Base-by-base conservation (phyloP, 1,140 invertebrate genomes). In the Heliconius melpomene region DNA sequence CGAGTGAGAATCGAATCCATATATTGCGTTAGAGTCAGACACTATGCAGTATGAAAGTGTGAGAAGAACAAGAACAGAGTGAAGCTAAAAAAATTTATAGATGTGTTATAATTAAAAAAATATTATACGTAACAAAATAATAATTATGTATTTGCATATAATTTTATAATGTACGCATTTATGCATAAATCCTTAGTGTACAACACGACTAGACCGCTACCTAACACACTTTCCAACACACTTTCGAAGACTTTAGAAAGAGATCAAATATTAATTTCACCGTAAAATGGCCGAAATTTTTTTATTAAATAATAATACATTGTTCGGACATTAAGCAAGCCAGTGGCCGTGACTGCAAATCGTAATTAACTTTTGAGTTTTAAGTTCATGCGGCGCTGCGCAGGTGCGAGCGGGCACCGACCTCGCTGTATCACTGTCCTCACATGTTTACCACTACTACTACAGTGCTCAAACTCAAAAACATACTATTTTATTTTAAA, bases 321-420 rank as follows among this genome's bases (percentile, higher is more conserved):
- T 77, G 75, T 66, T 77, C 85, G 83, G 84, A 92, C 91, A 91
- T 93, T 91, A 92, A 89, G 86, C 84, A 87, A 86, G 84, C 81
- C 91, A 91, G 85, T 83, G 86, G 78, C 84, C 91, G 90, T 93
- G 91, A 93, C 90, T 90, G 86, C 90, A 87, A 93, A 91, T 86
- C 82, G 88, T 88, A 92, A 92, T 92, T 92, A 91, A 89, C 75
- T 71, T 60, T 77, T 70, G 60, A 66, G 60, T 66, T 26, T 66
- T 66, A 66, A 66, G 60, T 66, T 66, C 40, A 54, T 79, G 77
- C 72, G 72, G 54, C 78, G 78, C 78, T 74, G 73, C 72, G 78
- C 78, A 79, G 73, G 36, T 32, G 66, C 40, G 50, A 75, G 71
- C 72, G 71, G 60, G 5, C 60, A 66, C 60, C 60, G 60, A 66